A percentile compares a stretch with the other conserved stretches of the same genome.
Evolutionary conservation across 2,797 vertebrate species (phyloP).

Genomic region (Sebastes steindachneri): DNA sequence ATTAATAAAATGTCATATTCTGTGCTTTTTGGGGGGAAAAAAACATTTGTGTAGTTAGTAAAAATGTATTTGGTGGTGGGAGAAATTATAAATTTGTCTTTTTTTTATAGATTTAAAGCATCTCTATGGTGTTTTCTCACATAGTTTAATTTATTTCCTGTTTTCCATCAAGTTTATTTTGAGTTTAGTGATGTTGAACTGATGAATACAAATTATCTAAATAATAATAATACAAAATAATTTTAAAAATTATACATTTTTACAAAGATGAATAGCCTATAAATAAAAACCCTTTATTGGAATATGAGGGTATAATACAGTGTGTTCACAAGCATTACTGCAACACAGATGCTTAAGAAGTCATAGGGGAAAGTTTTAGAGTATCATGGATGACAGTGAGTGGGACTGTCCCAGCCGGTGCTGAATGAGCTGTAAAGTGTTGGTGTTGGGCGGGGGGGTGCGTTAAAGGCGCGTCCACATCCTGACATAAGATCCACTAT

Average conservation of each 20-base stretch:
- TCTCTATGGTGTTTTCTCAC: too few relatives aligned
- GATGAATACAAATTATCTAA: too few relatives aligned
- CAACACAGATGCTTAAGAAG: background rate
- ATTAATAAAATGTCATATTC: too few relatives aligned
- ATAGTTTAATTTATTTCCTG: too few relatives aligned
- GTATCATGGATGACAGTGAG: background rate
- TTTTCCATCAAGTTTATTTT: too few relatives aligned
- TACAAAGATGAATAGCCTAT: background rate
- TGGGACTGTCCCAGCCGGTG: conserved; percentile 55
- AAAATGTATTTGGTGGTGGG: too few relatives aligned
- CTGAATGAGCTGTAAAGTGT: background rate
- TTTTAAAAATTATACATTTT: background rate
- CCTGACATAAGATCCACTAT: conserved; percentile 72
- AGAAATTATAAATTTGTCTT: too few relatives aligned
- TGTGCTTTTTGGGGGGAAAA: too few relatives aligned
- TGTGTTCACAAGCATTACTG: background rate
- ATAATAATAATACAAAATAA: too few relatives aligned
- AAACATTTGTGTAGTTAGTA: too few relatives aligned
- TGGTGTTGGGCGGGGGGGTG: conserved; percentile 22
- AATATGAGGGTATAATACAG: background rate
- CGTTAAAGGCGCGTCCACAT: conserved; percentile 65
- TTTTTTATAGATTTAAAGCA: too few relatives aligned
- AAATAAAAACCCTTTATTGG: background rate
- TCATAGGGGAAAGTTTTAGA: background rate
- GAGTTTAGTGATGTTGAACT: too few relatives aligned